Base-by-base conservation (phyloP, 2,113 vertebrate species). In the Peromyscus maniculatus region DNA sequence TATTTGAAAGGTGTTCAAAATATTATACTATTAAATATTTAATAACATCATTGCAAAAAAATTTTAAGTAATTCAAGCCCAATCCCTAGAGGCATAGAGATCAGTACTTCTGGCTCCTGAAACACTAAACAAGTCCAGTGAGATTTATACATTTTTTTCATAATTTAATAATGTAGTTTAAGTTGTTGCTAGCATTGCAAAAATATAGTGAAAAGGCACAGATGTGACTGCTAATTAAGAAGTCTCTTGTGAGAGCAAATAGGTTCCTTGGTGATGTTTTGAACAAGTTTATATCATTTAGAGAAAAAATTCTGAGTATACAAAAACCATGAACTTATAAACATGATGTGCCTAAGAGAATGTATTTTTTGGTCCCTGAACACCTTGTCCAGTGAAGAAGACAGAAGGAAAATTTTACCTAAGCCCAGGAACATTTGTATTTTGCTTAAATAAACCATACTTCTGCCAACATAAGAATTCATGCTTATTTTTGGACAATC, bases 161-260 rank as follows among this genome's bases (percentile, higher is more conserved):
- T 98, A 98, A 98, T 98, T 98, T 98, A 98, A 97, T 98, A 98
- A 98, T 97, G 95, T 16, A 4, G 66, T 91, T 98, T 98, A 97
- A 89, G 55, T 98, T 98, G 97, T 97, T 99, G 98, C 98, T 98
- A 98, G 93, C 96, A 97, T 97, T 98, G 98, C 98, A 98, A 98
- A 98, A 98, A 98, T 98, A 97, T 26, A 97, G 92, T 96, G 82
- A 97, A 98, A 95, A 94, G 94, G 95, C 98, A 97, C 98, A 98
- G 98, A 98, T 98, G 98, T 98, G 98, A 95, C 94, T 98, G 94
- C 98, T 99, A 99, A 99, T 98, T 99, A 98, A 98, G 97, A 98
- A 96, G 83, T 97, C 98, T 98, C 98, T 89, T 96, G 97, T 97
- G 98, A 96, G 71, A 84, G 55, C 6, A 75, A 98, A 98, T 97